Percentiles rank a stretch among this genome's conserved stretches.
These are phyloP conservation scores for Saturnia japonica DNA, from an alignment of 2,888 invertebrate genomes.

Conservation along the genomic window DNA sequence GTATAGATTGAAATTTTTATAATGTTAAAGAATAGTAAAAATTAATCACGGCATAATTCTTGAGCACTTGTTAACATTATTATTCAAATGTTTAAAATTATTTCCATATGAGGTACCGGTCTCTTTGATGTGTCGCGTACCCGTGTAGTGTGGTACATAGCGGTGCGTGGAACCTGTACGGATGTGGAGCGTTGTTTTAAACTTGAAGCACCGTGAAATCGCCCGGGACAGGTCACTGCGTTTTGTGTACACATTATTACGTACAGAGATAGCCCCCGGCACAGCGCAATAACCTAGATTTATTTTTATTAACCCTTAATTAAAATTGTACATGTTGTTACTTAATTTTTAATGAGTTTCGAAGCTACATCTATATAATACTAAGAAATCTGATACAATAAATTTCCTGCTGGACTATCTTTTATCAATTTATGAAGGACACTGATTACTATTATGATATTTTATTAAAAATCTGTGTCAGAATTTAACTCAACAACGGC, in stretches of 20 bases:
- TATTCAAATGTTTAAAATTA: slow-evolving; percentile 14
- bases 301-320: slow-evolving; percentile 20
- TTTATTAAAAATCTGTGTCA: too few species aligned
- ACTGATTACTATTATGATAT: too few species aligned
- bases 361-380: too few species aligned
- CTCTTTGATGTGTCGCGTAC: slow-evolving; percentile 44
- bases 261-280: slow-evolving; percentile 18
- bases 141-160: slow-evolving; percentile 18
- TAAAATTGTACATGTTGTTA: slow-evolving; percentile 5
- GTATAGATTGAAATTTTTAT: neutral
- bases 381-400: too few species aligned
- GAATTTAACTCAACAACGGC: too few species aligned
- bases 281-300: slow-evolving; percentile 30
- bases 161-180: slow-evolving; percentile 31
- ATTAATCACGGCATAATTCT: neutral
- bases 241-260: slow-evolving; percentile 50
- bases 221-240: slow-evolving; percentile 68
- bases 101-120: slow-evolving; percentile 16
- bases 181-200: slow-evolving; percentile 49
- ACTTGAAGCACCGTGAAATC: slow-evolving; percentile 70
- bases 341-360: neutral
- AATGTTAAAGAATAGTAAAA: neutral
- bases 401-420: too few species aligned
- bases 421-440: too few species aligned
- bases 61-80: neutral